These are phyloP conservation scores for Platyrinchus mystaceus DNA, from an alignment of 2,797 vertebrate genomes.

Conservation along the genomic window DNA sequence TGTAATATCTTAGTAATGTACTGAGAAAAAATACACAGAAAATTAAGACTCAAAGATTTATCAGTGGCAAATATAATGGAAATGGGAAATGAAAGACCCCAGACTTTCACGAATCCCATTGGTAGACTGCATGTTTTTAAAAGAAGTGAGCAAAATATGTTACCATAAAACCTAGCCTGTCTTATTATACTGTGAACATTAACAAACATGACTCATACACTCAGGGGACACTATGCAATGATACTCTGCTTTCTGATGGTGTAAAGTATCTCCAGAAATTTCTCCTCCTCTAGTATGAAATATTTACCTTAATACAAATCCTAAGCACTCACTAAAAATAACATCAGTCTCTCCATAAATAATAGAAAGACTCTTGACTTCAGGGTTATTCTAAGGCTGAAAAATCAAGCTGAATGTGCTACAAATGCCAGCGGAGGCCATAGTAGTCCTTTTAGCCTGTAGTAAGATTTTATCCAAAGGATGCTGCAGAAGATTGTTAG, in stretches of 20 bases:
- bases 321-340: slow-evolving; percentile 1
- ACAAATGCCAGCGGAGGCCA: not conserved
- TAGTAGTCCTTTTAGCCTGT: not conserved
- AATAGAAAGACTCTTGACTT: not conserved
- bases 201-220: not conserved
- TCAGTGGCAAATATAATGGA: not conserved
- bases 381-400: not conserved
- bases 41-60: not conserved
- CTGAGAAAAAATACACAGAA: not conserved
- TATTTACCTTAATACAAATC: slow-evolving; percentile 12
- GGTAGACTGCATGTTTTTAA: not conserved
- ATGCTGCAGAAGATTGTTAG: not conserved
- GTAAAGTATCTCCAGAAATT: not conserved
- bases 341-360: not conserved
- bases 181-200: not conserved
- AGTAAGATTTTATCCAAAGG: not conserved
- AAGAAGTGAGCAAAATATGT: not conserved
- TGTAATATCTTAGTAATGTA: not conserved
- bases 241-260: not conserved
- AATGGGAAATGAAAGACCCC: not conserved
- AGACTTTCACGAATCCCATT: not conserved
- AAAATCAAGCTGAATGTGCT: not conserved
- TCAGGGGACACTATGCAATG: not conserved
- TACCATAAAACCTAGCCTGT: not conserved
- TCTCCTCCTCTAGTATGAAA: not conserved